Conservation (phyloP, 2,113 vertebrate species). For the Phalacrocorax pelagicus region DNA sequence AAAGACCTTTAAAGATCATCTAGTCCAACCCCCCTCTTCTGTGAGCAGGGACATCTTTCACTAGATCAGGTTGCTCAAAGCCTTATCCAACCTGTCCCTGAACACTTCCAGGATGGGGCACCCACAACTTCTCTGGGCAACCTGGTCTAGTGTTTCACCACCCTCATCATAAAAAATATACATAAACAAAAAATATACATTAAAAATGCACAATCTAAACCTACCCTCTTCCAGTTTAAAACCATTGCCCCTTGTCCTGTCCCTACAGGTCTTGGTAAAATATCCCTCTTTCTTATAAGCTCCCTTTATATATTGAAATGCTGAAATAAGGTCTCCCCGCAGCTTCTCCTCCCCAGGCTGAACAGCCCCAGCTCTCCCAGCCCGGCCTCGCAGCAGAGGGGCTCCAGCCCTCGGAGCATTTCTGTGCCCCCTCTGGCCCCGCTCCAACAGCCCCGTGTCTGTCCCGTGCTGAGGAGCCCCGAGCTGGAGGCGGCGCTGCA, state of each 20-base stretch:
- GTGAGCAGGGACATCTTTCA: fast-evolving
- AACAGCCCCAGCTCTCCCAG: not conserved
- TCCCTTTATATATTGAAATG: not conserved
- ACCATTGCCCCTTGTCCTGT: fast-evolving
- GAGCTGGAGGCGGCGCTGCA: fast-evolving
- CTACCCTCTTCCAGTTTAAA: not conserved
- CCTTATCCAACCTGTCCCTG: not conserved
- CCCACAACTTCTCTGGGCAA: not conserved
- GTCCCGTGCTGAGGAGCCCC: fast-evolving
- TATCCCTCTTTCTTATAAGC: not conserved
- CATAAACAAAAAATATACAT: too few species aligned
- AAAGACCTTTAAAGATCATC: not conserved
- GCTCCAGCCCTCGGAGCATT: not conserved
- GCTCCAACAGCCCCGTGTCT: fast-evolving
- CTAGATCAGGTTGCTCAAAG: not conserved
- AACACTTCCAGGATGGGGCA: not conserved
- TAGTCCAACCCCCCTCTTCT: not conserved
- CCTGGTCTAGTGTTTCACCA: not conserved
- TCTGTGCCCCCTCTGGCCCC: not conserved
- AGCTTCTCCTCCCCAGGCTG: not conserved
- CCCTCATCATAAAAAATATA: not conserved
- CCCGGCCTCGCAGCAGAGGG: fast-evolving
- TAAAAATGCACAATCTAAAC: not conserved
- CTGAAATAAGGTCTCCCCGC: not conserved
- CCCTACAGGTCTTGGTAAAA: fast-evolving